Evolutionary conservation across 2,888 invertebrate genomes (phyloP), one percentile per base, ranked within the genome.

Genomic region (Neocrepidodera transversa): DNA sequence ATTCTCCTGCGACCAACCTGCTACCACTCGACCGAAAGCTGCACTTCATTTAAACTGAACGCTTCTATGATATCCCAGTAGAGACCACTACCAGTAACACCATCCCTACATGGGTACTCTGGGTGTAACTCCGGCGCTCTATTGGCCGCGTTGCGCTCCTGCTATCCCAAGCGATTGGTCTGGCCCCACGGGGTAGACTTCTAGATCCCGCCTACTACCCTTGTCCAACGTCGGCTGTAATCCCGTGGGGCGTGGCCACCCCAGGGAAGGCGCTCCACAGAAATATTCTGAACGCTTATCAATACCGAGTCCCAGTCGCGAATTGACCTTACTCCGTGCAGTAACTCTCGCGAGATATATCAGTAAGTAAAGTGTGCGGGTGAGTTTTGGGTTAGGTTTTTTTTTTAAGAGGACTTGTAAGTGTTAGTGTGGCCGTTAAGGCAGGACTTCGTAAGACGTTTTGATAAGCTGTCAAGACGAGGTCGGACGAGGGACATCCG

Each of bases 401-500:
- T 60, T 47, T 57, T 54, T 49, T 56, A 49, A 42, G 55, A 11
- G 10, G 11, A 40, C 5, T 20, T 20, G 49, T n/a, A 50, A 14
- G 45, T 45, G 64, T 52, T 61, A 54, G 61, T 38, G 58, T 50
- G 65, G 62, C 60, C 63, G 58, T 35, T 36, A 40, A 57, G 63
- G 52, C 48, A 47, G 49, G 56, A 57, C 54, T 62, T 65, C 18
- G 51, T 35, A 30, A 47, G 57, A 17, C 52, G 65, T 60, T 60
- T 55, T 52, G 60, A 52, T 67, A 67, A 74, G 62, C 72, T 67
- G 74, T 68, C 85, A 86, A 83, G 83, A 86, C 86, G 86, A 88
- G 89, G 85, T 89, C 89, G 82, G 89, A 89, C 88, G 89, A 89
- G 84, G 83, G 83, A 75, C 84, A 83, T 82, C 83, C 78, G 68